Evolutionary conservation across 2,888 invertebrate genomes (phyloP).

Genomic region (Eumacrocentrus americanus): DNA sequence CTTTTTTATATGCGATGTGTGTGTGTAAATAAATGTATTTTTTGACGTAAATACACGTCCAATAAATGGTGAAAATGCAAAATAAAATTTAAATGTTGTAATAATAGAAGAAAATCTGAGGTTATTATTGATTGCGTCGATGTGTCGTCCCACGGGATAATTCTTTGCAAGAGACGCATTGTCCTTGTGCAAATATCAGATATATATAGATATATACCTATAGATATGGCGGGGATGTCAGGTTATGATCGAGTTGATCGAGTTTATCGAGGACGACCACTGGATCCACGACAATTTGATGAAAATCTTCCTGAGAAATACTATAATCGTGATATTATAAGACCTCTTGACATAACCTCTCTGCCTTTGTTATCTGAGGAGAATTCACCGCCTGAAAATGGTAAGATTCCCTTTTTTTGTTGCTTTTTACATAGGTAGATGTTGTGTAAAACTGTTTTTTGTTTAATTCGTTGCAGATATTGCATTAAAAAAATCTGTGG

Average conservation of each 20-base stretch:
- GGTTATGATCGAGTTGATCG: conserved; percentile 48
- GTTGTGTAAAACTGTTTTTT: conserved; percentile 15
- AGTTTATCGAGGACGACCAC: conserved; percentile 49
- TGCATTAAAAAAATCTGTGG: conserved; percentile 72
- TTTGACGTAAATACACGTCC: too few species aligned
- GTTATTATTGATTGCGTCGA: too few species aligned
- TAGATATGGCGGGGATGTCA: conserved; percentile 46
- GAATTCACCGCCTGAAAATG: conserved; percentile 49
- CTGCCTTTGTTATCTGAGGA: conserved; percentile 50
- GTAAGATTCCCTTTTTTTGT: conserved; percentile 38
- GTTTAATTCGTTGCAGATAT: conserved; percentile 67
- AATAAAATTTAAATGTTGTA: too few species aligned
- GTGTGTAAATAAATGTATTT: too few species aligned
- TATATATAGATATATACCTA: too few species aligned
- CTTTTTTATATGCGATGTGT: too few species aligned
- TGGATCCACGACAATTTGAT: conserved; percentile 40
- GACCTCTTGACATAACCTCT: conserved; percentile 50
- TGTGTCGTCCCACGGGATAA: too few species aligned
- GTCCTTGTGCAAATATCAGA: too few species aligned
- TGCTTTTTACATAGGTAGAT: background rate
- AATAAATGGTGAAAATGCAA: too few species aligned
- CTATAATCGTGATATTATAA: conserved; percentile 54
- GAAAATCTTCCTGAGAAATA: conserved; percentile 43
- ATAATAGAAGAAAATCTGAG: too few species aligned
- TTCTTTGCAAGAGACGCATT: too few species aligned